Percentiles rank a stretch among this genome's conserved stretches.
These are phyloP conservation scores for Tachypleus tridentatus DNA, from an alignment of 1,140 invertebrate genomes.

Conservation along the genomic window DNA sequence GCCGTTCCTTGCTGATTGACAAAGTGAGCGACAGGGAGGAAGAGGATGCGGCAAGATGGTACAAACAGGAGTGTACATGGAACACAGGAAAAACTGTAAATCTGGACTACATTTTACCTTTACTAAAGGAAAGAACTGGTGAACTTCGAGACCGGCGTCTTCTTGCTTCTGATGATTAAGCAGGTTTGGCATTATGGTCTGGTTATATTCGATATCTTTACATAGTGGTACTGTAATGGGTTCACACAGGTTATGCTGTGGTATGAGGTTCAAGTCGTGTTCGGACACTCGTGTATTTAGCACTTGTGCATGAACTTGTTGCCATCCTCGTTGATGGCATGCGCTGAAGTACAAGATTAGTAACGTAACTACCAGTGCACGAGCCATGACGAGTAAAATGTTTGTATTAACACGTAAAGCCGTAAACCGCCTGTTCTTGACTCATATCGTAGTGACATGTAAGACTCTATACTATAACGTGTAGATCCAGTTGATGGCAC, in stretches of 20 bases:
- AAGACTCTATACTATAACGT: too few species aligned
- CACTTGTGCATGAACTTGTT: too few species aligned
- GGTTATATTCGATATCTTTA: constrained; percentile 82
- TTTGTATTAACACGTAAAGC: too few species aligned
- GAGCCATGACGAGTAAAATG: too few species aligned
- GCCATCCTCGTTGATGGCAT: too few species aligned
- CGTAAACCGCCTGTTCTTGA: too few species aligned
- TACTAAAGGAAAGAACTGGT: constrained; percentile 84
- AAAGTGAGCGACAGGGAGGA: constrained; percentile 82
- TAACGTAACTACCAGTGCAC: too few species aligned
- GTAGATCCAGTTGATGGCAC: too few species aligned
- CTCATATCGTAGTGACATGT: too few species aligned
- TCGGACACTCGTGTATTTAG: not conserved
- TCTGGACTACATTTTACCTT: constrained; percentile 91
- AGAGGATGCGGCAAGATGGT: constrained; percentile 78
- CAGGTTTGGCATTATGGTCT: constrained; percentile 91
- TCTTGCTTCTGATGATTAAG: constrained; percentile 85
- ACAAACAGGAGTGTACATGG: constrained; percentile 89
- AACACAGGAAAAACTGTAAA: constrained; percentile 91
- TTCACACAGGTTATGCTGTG: constrained; percentile 69
- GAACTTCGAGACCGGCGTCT: constrained; percentile 83
- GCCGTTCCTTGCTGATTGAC: constrained; percentile 66
- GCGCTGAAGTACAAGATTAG: too few species aligned
- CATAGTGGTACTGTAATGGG: constrained; percentile 84
- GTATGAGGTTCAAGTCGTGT: not conserved